Base-by-base conservation (phyloP, 2,888 invertebrate species). In the Drosophila anceps region DNA sequence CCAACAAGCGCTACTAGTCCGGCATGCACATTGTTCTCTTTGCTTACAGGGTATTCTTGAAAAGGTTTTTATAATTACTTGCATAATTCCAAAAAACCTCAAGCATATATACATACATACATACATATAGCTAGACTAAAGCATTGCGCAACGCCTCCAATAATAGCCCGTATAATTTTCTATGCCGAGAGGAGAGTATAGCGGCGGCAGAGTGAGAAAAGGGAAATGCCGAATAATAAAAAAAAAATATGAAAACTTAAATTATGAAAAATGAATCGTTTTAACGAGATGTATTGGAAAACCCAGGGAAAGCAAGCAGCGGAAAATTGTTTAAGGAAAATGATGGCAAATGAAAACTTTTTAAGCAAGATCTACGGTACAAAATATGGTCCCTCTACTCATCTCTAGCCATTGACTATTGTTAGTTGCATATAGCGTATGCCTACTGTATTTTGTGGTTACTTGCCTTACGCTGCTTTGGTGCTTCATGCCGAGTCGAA, bases 401-500 rank as follows among this genome's bases (percentile, higher is more conserved):
- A 33, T 33, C 33, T 12, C 10, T 10, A 33, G 33, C 10, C n/a
- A n/a, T n/a, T n/a, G 20, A 13, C 13, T 13, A 13, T 13, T 7
- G 24, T 13, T 44, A 44, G 44, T 27, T 44, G 44, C 24, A 8
- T 15, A 15, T 27, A 15, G 24, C 44, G 44, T 1, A 15, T 44
- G 46, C 46, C 15, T 15, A 48, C n/a, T 12, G 29, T 18, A 29
- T 55, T 31, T 41, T 29, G n/a, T 39, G 24, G 10, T 4, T 7
- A 8, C 15, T 35, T 8, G 13, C 1, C 8, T 18, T 33, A 18
- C 37, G 51, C 27, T 37, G 35, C 3, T 5, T 13, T 54, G n/a
- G 10, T 15, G 37, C 33, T 41, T 48, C 12, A 41, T 58, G 53
- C 53, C 15, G 41, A 79, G 62, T 35, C 41, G 65, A 58, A 75